phyloP scores from a whole-genome alignment of 2,888 invertebrate genomes.

The Tenthredo distinguenda region DNA sequence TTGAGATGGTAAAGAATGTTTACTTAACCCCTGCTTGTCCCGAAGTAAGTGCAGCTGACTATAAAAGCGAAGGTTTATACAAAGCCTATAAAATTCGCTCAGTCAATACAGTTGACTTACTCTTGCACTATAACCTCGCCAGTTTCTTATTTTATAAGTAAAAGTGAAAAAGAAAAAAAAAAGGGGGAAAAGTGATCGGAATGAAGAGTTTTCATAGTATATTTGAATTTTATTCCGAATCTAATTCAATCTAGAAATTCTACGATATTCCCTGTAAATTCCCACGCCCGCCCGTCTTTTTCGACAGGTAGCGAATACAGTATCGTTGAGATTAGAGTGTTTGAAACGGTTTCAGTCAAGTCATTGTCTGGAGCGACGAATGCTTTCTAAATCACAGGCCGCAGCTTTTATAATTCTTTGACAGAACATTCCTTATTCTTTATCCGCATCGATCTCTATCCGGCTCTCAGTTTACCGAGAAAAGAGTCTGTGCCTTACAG shows the following conservation, averaged over 20 bases:
- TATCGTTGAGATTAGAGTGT: slow-evolving; percentile 23
- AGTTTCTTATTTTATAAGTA: neutral
- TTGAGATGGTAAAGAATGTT: slow-evolving; percentile 66
- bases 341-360: slow-evolving; percentile 19
- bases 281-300: neutral
- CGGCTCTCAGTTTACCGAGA: neutral
- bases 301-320: too few species aligned
- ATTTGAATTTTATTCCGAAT: neutral
- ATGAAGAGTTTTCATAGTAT: neutral
- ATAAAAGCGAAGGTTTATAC: slow-evolving; percentile 55
- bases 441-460: neutral
- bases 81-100: slow-evolving; percentile 31
- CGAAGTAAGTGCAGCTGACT: slow-evolving; percentile 62
- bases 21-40: slow-evolving; percentile 61
- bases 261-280: neutral
- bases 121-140: neutral
- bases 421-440: neutral
- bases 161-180: neutral
- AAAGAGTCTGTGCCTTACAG: neutral
- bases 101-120: slow-evolving; percentile 19
- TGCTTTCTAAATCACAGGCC: slow-evolving; percentile 31
- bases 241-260: neutral
- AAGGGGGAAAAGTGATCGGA: neutral
- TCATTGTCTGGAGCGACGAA: slow-evolving; percentile 28
- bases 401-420: neutral